phyloP scores from a whole-genome alignment of 2,797 vertebrate genomes.

The Anguilla marmorata region DNA sequence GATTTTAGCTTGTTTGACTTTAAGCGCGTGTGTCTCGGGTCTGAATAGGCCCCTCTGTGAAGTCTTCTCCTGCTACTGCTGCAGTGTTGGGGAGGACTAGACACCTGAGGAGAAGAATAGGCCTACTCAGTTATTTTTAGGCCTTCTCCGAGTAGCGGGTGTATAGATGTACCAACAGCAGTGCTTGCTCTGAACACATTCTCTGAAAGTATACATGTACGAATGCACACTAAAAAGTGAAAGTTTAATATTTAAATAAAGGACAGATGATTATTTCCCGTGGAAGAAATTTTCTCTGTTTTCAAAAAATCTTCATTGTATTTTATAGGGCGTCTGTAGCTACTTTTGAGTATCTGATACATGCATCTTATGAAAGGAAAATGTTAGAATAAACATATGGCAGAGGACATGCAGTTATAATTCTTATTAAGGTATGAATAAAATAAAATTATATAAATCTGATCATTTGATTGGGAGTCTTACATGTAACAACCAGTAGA shows the following conservation, averaged over 20 bases:
- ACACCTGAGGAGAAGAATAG: neutral
- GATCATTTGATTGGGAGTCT: constrained; percentile 48
- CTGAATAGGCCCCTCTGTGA: neutral
- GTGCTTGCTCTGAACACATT: neutral
- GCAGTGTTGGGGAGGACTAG: neutral
- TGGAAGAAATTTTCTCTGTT: neutral
- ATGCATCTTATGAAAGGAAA: constrained; percentile 49
- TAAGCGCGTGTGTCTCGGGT: too few species aligned
- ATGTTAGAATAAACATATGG: constrained; percentile 49
- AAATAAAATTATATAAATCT: neutral
- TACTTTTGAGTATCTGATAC: constrained; percentile 49
- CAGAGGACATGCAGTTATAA: constrained; percentile 38
- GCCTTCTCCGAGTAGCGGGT: neutral
- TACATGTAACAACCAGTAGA: constrained; percentile 37
- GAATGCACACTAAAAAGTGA: constrained; percentile 38
- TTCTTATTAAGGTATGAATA: constrained; percentile 35
- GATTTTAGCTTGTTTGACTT: too few species aligned
- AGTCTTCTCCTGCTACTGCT: neutral
- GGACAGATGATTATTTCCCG: constrained; percentile 37
- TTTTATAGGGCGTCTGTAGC: constrained; percentile 49
- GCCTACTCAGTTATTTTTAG: neutral
- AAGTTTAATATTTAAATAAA: constrained; percentile 37
- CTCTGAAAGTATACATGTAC: constrained; percentile 44
- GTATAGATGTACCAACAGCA: neutral
- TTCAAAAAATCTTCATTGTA: constrained; percentile 44